Percentiles rank a stretch among this genome's conserved stretches.
phyloP scores from a whole-genome alignment of 2,113 vertebrate genomes.

The Nannospalax galili region DNA sequence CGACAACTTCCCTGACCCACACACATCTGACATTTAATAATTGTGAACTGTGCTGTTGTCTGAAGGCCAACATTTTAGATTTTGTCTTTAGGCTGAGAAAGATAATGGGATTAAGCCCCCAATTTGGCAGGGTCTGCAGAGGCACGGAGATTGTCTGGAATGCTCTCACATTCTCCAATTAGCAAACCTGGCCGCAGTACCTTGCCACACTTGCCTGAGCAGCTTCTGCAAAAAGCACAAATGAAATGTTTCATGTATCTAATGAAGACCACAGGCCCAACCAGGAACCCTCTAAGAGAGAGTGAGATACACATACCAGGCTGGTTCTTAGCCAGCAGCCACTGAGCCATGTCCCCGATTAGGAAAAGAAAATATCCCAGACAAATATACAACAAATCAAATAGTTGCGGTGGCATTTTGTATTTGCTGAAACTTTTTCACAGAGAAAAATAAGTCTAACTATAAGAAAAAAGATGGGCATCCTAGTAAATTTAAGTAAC shows the following conservation, averaged over 20 bases:
- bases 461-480: slow-evolving; percentile 58
- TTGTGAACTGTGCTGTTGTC: background rate
- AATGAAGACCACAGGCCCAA: slow-evolving; percentile 55
- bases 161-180: slow-evolving; percentile 61
- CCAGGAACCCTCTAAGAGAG: background rate
- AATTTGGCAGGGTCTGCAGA: background rate
- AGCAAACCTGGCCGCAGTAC: slow-evolving; percentile 46
- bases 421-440: slow-evolving; percentile 49
- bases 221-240: slow-evolving; percentile 50
- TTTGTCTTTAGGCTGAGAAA: slow-evolving; percentile 15
- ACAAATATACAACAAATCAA: slow-evolving; percentile 61
- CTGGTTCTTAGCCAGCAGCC: slow-evolving; percentile 24
- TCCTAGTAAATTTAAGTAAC: slow-evolving; percentile 58
- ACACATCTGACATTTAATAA: background rate
- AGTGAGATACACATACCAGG: background rate
- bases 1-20: background rate
- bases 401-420: slow-evolving; percentile 50
- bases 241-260: slow-evolving; percentile 50
- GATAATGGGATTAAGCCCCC: background rate
- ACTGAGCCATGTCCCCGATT: slow-evolving; percentile 36
- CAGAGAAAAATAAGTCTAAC: slow-evolving; percentile 49
- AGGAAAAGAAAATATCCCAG: slow-evolving; percentile 48
- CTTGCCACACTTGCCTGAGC: slow-evolving; percentile 1
- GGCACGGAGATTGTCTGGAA: background rate
- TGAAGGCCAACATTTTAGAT: background rate